Conservation (phyloP, 2,888 invertebrate species). For the Aleiodes leptofemur region DNA sequence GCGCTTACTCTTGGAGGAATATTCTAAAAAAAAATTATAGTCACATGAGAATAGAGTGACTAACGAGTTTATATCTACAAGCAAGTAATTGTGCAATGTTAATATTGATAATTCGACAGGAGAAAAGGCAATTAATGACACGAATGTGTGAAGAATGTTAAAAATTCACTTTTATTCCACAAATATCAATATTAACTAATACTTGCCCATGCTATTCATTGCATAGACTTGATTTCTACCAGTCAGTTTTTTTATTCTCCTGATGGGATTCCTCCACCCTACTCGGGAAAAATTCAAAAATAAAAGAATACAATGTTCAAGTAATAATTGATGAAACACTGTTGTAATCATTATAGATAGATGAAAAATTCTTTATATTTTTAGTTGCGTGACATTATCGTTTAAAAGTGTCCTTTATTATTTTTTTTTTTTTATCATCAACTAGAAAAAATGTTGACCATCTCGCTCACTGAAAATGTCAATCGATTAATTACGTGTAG, state of each 20-base stretch:
- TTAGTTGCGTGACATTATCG: conserved; percentile 28
- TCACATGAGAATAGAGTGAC: not conserved
- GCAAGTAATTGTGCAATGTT: conserved; percentile 9
- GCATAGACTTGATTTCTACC: no score
- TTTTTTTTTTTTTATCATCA: conserved; percentile 19
- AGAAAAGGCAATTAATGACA: conserved; percentile 10
- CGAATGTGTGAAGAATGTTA: not conserved
- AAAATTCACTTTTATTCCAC: not conserved
- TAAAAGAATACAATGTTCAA: not conserved
- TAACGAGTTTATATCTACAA: conserved; percentile 2
- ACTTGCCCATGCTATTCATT: no score
- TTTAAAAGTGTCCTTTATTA: conserved; percentile 7
- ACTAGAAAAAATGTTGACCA: conserved; percentile 26
- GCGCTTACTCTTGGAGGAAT: not conserved
- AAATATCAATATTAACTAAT: conserved; percentile 11
- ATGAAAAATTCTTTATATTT: not conserved
- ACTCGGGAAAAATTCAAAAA: not conserved
- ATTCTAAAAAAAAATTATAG: not conserved
- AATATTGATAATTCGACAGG: conserved; percentile 18
- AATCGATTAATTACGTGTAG: conserved; percentile 30
- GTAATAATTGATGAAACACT: conserved; percentile 1
- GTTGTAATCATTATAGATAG: not conserved
- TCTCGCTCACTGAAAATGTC: conserved; percentile 17
- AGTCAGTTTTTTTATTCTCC: no score
- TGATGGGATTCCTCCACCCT: no score